Base-by-base conservation (phyloP, 2,888 invertebrate genomes). In the Drosophila histrio region DNA sequence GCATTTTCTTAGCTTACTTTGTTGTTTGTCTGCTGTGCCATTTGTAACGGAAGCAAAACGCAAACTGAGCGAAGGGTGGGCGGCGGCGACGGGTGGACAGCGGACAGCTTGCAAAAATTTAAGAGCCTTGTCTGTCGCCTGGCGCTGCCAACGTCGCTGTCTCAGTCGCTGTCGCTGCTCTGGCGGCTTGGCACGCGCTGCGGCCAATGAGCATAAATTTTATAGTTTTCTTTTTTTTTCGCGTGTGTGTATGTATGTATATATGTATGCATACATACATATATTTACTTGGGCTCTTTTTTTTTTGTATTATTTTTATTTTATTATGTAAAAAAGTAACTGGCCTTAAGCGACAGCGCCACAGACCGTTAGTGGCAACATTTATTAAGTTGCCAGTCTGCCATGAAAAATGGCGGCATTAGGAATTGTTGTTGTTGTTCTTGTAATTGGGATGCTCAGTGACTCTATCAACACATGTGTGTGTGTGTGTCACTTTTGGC, bases 21-120 rank as follows among this genome's bases (percentile, higher is more conserved):
- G 50, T 59, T 76, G 72, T 63, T 71, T 73, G 75, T 71, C 63
- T 75, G 67, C 57, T 64, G 66, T 79, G 72, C 60, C 71, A 79
- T 72, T 80, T 87, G 85, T 87, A 87, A 85, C 82, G 87, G 87
- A 87, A 82, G 85, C 85, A 70, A 87, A 80, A 71, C 77, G 77
- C 81, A 80, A 81, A 32, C 54, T 32, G 8, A 43, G 38, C 34
- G 15, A 50, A 41, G 46, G 60, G 50, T 39, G 64, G 72, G 62
- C 56, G 59, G 28, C 43, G 7, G 28, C 26, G 28, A 15, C 32
- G 56, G 38, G 59, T 46, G 66, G 34, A 36, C 26, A 22, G 21
- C 32, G 56, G 38, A 62, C 50, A 72, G 34, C 59, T 77, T 57
- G 68, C 60, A 39, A 76, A 73, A 71, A 52, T 54, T 68, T 61